A percentile compares a stretch with the other conserved stretches of the same genome.
Evolutionary conservation across 2,113 vertebrate genomes (phyloP).

Genomic region (Lanius collurio): DNA sequence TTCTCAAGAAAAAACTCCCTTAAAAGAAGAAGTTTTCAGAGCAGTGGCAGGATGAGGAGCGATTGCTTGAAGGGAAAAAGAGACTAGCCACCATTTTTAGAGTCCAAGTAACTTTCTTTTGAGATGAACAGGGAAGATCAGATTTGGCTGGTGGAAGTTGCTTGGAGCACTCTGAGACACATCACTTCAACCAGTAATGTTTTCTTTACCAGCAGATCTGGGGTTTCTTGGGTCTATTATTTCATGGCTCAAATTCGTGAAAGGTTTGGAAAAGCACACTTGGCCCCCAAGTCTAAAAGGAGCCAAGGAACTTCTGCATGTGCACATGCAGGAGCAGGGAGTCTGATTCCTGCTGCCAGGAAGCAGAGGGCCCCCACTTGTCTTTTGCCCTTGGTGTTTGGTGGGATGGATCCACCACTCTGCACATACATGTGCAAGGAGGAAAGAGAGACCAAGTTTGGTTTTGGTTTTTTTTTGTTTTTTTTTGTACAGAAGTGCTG

Average conservation of each 20-base stretch:
- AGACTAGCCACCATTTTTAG: neutral
- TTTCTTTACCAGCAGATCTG: neutral
- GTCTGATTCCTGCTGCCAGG: neutral
- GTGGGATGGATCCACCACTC: neutral
- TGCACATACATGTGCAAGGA: rapidly evolving
- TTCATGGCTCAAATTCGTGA: neutral
- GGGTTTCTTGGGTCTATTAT: neutral
- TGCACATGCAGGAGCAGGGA: neutral
- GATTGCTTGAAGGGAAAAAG: neutral
- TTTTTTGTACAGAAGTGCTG: neutral
- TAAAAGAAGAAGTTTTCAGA: neutral
- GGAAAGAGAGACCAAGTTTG: neutral
- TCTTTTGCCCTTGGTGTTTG: neutral
- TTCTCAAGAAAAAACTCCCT: neutral
- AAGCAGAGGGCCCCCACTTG: rapidly evolving
- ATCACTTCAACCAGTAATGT: neutral
- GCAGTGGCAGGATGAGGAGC: neutral
- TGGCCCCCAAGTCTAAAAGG: neutral
- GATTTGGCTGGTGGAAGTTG: neutral
- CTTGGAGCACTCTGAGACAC: neutral
- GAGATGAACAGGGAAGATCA: neutral
- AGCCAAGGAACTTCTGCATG: neutral
- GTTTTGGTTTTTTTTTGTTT: rapidly evolving
- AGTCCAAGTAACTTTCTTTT: neutral
- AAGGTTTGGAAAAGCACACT: neutral